phyloP scores from a whole-genome alignment of 2,888 invertebrate genomes.

The Penaeus monodon region DNA sequence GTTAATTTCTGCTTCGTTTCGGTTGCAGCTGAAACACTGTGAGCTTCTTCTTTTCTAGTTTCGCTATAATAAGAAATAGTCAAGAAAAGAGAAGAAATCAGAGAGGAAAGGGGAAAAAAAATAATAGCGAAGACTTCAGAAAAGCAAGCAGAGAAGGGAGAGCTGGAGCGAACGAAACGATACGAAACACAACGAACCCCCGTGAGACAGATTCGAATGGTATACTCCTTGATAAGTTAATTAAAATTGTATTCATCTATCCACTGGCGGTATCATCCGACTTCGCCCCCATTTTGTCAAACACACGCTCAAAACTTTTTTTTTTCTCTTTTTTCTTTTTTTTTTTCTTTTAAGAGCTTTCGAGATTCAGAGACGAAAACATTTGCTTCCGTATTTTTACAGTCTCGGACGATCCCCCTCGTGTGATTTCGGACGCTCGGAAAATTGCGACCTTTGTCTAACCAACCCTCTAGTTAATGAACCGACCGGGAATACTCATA shows the following conservation, averaged over 20 bases:
- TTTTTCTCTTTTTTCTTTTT: no score
- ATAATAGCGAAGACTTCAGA: no score
- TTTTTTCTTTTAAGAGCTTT: background rate
- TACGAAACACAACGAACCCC: conserved; percentile 26
- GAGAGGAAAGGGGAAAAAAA: no score
- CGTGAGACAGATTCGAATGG: conserved; percentile 20
- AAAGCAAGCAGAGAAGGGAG: no score
- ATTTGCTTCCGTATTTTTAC: conserved; percentile 46
- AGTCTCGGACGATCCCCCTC: conserved; percentile 31
- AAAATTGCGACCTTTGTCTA: no score
- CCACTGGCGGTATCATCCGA: conserved; percentile 49
- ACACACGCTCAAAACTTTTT: conserved; percentile 47
- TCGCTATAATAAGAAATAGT: no score
- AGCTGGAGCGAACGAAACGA: background rate
- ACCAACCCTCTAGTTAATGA: no score
- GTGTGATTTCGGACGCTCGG: conserved; percentile 6
- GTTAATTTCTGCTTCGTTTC: no score
- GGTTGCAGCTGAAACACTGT: no score
- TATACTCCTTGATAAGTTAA: conserved; percentile 55
- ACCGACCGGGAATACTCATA: no score
- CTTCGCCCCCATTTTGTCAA: conserved; percentile 47
- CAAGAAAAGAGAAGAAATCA: no score
- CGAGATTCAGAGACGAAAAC: conserved; percentile 47
- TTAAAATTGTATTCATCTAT: conserved; percentile 56
- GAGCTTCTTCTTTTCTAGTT: no score